phyloP scores from a whole-genome alignment of 2,888 invertebrate species.

The Dynastes grantii region DNA sequence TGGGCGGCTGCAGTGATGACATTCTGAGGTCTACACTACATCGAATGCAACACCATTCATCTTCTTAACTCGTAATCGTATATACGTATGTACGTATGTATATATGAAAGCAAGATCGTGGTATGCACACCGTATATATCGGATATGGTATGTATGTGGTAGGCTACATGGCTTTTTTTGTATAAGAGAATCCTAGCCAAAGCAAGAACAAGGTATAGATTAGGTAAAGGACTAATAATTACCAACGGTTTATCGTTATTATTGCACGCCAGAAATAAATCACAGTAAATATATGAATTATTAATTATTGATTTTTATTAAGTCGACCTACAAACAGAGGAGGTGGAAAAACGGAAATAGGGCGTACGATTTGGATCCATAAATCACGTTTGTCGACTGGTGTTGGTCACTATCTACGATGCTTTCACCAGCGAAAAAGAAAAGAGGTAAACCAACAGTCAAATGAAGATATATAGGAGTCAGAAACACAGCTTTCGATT shows the following conservation, averaged over 20 bases:
- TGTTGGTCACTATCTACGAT: constrained; percentile 7
- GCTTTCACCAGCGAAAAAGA: neutral
- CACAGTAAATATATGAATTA: constrained; percentile 48
- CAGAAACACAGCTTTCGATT: neutral
- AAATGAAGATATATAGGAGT: neutral
- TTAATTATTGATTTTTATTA: constrained; percentile 48
- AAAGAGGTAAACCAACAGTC: neutral
- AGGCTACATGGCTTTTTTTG: constrained; percentile 21
- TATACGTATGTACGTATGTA: neutral
- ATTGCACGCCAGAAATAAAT: constrained; percentile 43
- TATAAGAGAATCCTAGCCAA: neutral
- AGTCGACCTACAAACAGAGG: neutral
- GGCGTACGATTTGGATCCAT: constrained; percentile 15
- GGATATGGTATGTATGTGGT: neutral
- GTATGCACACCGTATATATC: constrained; percentile 15
- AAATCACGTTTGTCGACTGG: constrained; percentile 45
- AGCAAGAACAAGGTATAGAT: constrained; percentile 40
- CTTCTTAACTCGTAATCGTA: constrained; percentile 53
- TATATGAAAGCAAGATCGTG: neutral
- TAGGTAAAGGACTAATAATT: constrained; percentile 53
- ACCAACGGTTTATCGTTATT: constrained; percentile 38
- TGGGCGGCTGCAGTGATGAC: constrained; percentile 57
- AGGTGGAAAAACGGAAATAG: neutral
- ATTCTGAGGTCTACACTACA: constrained; percentile 52
- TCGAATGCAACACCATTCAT: constrained; percentile 55